These are phyloP conservation scores for Dermolepida albohirtum DNA, from an alignment of 2,888 invertebrate species.

Conservation along the genomic window DNA sequence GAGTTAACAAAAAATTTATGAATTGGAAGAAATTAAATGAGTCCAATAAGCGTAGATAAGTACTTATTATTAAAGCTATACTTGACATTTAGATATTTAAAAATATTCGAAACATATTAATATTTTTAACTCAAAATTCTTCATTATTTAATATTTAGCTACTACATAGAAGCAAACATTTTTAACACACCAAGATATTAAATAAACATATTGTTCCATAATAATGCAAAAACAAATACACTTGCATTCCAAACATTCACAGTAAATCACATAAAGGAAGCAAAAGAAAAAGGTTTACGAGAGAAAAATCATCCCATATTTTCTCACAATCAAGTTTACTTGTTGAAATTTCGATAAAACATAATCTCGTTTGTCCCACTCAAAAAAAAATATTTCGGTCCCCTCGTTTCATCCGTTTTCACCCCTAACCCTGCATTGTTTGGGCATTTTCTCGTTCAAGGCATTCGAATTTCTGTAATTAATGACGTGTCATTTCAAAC, in stretches of 20 bases:
- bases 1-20: too few relatives aligned
- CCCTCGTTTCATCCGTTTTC: not conserved
- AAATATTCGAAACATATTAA: too few relatives aligned
- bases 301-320: constrained; percentile 28
- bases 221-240: constrained; percentile 17
- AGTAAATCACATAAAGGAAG: constrained; percentile 22
- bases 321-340: constrained; percentile 31
- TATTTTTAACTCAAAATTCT: too few relatives aligned
- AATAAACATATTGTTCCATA: too few relatives aligned
- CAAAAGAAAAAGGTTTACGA: constrained; percentile 12
- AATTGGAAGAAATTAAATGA: too few relatives aligned
- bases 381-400: constrained; percentile 13
- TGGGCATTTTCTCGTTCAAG: not conserved
- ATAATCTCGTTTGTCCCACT: constrained; percentile 28
- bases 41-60: too few relatives aligned
- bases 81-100: too few relatives aligned
- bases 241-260: constrained; percentile 2
- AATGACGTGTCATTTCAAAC: constrained; percentile 14
- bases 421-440: not conserved
- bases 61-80: too few relatives aligned
- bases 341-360: constrained; percentile 29
- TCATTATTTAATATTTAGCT: too few relatives aligned
- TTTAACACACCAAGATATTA: constrained; percentile 5
- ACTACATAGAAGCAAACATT: not conserved
- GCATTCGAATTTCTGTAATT: constrained; percentile 24